Conservation (phyloP, 23 tunicate species). For the Aplidium turbinatum region DNA sequence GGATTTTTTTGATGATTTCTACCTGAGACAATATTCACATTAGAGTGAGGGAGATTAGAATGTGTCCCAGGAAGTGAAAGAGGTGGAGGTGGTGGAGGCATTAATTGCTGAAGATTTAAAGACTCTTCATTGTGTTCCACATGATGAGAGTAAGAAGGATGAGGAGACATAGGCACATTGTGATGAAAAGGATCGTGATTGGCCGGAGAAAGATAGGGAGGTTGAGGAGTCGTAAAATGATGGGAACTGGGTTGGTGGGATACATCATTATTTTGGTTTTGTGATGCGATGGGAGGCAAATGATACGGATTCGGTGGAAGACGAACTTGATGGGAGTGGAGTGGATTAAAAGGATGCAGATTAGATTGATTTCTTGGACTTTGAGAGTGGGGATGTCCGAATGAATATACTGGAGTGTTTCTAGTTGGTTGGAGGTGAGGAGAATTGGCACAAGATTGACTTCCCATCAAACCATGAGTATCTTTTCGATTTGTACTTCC, state of each 20-base stretch:
- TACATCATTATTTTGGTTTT: not conserved
- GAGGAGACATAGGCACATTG: too few species aligned
- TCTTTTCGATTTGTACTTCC: too few species aligned
- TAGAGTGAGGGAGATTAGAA: too few species aligned
- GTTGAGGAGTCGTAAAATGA: not conserved
- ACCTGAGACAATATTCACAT: too few species aligned
- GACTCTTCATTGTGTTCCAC: not conserved
- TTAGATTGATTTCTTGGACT: not conserved
- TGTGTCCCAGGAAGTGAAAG: too few species aligned
- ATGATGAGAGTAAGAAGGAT: not conserved
- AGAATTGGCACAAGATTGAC: not conserved
- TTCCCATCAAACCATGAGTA: not conserved
- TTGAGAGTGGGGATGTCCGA: not conserved
- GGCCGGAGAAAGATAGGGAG: too few species aligned
- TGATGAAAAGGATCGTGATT: too few species aligned
- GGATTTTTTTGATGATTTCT: too few species aligned
- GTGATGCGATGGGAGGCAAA: not conserved
- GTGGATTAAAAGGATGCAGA: not conserved
- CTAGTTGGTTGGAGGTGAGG: not conserved
- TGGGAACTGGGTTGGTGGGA: not conserved
- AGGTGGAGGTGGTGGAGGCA: conserved; percentile 86
- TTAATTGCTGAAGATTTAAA: conserved; percentile 47
- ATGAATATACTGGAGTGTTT: not conserved
- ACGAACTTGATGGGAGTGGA: not conserved
- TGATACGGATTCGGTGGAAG: not conserved